Percentiles rank a stretch among this genome's conserved stretches.
Evolutionary conservation across 2,888 invertebrate genomes (phyloP).

Genomic region (Leistus spinibarbis): DNA sequence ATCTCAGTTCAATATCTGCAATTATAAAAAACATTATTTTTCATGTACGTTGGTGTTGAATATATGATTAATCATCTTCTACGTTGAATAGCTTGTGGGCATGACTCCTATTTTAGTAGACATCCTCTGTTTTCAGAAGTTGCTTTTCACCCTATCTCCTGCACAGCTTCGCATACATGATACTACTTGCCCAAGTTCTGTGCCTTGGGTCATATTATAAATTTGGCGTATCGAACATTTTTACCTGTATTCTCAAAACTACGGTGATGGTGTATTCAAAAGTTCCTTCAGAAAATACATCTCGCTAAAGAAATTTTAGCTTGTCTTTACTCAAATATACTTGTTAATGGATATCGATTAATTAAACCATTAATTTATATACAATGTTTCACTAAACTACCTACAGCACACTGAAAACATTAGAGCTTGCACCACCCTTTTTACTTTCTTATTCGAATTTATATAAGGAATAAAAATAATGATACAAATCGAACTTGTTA

Average conservation of each 20-base stretch:
- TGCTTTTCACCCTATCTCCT: not conserved
- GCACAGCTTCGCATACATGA: not conserved
- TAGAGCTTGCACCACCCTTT: too few relatives aligned
- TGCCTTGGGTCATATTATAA: not conserved
- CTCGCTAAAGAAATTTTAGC: not conserved
- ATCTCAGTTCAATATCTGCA: too few relatives aligned
- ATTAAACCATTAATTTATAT: not conserved
- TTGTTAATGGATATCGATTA: not conserved
- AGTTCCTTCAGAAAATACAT: not conserved
- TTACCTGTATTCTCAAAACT: not conserved
- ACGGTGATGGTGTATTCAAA: not conserved
- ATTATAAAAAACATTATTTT: too few relatives aligned
- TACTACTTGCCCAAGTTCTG: not conserved
- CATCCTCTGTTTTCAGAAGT: not conserved
- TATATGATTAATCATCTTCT: not conserved
- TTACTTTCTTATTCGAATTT: too few relatives aligned
- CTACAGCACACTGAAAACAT: too few relatives aligned
- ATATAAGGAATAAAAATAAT: too few relatives aligned
- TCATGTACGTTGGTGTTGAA: too few relatives aligned
- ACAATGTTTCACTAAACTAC: too few relatives aligned
- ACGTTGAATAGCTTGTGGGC: too few relatives aligned
- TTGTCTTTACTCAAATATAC: not conserved
- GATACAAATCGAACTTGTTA: too few relatives aligned
- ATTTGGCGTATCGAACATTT: not conserved
- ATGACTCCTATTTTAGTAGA: not conserved